Evolutionary conservation across 2,888 invertebrate genomes (phyloP).

Genomic region (Tryphoninae sp.): DNA sequence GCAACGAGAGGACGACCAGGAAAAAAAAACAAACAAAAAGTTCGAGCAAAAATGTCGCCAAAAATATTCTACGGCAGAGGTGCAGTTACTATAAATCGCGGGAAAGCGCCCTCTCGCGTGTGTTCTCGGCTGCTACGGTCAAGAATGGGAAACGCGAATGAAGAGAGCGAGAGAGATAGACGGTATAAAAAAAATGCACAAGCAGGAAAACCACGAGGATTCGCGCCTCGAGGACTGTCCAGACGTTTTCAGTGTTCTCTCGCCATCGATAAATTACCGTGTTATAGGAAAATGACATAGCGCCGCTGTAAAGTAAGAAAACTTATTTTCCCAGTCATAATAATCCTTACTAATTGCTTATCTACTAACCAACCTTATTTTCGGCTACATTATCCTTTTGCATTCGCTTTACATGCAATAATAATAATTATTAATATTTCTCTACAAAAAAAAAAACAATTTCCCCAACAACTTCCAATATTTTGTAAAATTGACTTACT

Average conservation of each 20-base stretch:
- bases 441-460: no score
- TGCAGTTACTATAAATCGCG: constrained; percentile 77
- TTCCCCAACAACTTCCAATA: no score
- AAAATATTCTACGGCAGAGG: constrained; percentile 77
- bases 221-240: constrained; percentile 37
- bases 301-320: constrained; percentile 5
- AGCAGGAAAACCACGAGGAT: constrained; percentile 21
- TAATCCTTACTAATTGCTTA: background rate
- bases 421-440: no score
- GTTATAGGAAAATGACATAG: constrained; percentile 15
- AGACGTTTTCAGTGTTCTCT: constrained; percentile 30
- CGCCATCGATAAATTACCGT: constrained; percentile 48
- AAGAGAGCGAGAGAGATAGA: constrained; percentile 6
- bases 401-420: background rate
- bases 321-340: background rate
- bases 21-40: constrained; percentile 58
- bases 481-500: no score
- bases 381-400: background rate
- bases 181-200: constrained; percentile 43
- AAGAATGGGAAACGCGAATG: constrained; percentile 45
- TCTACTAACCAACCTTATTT: background rate
- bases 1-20: background rate
- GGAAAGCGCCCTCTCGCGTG: constrained; percentile 67
- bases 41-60: constrained; percentile 73
- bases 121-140: constrained; percentile 50